Evolutionary conservation across 2,113 vertebrate species (phyloP), one percentile per base, ranked within the genome.

Genomic region (Cinclus cinclus): DNA sequence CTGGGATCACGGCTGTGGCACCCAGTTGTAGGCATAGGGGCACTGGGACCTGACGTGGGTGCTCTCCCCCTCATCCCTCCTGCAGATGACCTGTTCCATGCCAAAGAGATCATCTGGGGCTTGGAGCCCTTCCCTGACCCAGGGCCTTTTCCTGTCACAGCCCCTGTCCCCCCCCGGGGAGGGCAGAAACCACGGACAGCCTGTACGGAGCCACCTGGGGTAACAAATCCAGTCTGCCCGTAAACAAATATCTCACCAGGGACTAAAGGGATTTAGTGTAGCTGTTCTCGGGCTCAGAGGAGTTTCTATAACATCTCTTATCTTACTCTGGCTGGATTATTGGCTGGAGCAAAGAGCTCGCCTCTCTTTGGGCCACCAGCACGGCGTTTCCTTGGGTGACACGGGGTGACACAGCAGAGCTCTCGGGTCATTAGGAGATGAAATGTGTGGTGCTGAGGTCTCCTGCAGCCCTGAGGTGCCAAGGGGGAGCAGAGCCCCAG

Each of bases 221-320:
- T 89, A 70, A 96, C 53, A 27, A 89, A 94, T 25, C 93, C 47
- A 28, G 25, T 15, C 87, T 95, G 23, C 86, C 67, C 14, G 84
- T 89, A 95, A 95, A 92, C 91, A 96, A 75, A 92, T 14, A 62
- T 15, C 93, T 65, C 55, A 6, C 68, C 23, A 23, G 46, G 95
- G 87, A 83, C 95, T 95, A 70, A 69, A 88, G 94, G 93, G 96
- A 95, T 97, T 96, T 97, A 95, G 81, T 3, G 10, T 94, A 95
- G 94, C 95, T 97, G 96, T 87, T 92, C 82, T 39, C 20, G 0
- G 59, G 53, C 93, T 73, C 47, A 49, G 33, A 91, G 70, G 58
- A 87, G 91, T 75, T 85, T 35, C 93, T 94, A 16, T 21, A 88
- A 55, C 74, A 39, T 75, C 92, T 84, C 95, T 95, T 92, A 85